phyloP scores from a whole-genome alignment of 2,113 vertebrate species.

The Neotoma lepida region DNA sequence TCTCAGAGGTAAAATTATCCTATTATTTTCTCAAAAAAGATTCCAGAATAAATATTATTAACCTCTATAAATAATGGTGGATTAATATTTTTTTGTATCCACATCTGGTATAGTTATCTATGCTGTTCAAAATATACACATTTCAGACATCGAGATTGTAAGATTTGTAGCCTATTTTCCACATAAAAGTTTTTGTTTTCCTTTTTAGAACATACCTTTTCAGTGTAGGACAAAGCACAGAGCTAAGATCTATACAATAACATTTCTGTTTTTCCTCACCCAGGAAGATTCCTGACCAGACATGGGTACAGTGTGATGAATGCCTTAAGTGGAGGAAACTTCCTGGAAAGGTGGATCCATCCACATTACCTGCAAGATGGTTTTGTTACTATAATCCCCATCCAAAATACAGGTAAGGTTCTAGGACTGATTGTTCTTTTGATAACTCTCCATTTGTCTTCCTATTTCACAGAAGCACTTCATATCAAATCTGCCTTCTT shows the following conservation, averaged over 20 bases:
- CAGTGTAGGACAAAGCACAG: slow-evolving; percentile 25
- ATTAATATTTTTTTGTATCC: slow-evolving; percentile 25
- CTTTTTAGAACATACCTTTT: not conserved
- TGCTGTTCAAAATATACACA: slow-evolving; percentile 19
- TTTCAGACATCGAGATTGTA: slow-evolving; percentile 21
- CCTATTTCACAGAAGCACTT: slow-evolving; percentile 19
- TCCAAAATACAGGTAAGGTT: slow-evolving; percentile 83
- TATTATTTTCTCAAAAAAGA: slow-evolving; percentile 49
- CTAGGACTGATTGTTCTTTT: not conserved
- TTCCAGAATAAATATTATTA: slow-evolving; percentile 53
- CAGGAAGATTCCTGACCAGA: slow-evolving; percentile 79
- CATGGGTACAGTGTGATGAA: slow-evolving; percentile 89
- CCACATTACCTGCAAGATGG: slow-evolving; percentile 84
- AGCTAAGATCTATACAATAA: slow-evolving; percentile 9
- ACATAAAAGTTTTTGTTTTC: slow-evolving; percentile 31
- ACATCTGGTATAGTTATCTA: slow-evolving; percentile 14
- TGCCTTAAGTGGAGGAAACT: slow-evolving; percentile 90
- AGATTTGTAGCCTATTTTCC: slow-evolving; percentile 17
- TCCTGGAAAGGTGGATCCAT: slow-evolving; percentile 78
- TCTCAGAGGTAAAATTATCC: slow-evolving; percentile 47
- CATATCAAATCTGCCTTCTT: not conserved
- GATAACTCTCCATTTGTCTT: slow-evolving; percentile 10
- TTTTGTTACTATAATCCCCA: slow-evolving; percentile 87
- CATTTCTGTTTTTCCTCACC: slow-evolving; percentile 14
- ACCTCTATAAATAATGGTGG: slow-evolving; percentile 15